Evolutionary conservation across 1,140 invertebrate species (phyloP).

Genomic region (Leguminivora glycinivorella): DNA sequence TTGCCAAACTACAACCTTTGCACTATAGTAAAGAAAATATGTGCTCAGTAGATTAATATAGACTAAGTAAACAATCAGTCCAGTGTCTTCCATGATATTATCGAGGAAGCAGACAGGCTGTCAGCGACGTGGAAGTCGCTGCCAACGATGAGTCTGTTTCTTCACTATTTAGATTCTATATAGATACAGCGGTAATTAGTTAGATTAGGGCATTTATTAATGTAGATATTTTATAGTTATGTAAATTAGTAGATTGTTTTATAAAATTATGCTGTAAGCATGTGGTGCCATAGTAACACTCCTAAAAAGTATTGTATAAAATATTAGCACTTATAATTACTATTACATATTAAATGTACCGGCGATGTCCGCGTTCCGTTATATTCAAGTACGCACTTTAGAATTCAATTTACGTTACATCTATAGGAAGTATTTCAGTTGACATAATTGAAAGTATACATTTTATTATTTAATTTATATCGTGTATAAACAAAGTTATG

Average conservation of each 20-base stretch:
- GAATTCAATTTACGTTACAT: slow-evolving; percentile 11
- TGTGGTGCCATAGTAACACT: slow-evolving; percentile 75
- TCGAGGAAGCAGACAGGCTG: slow-evolving; percentile 35
- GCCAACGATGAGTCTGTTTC: background rate
- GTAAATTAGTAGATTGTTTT: slow-evolving; percentile 45
- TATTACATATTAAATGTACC: slow-evolving; percentile 18
- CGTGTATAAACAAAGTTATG: slow-evolving; percentile 51
- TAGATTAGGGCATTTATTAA: slow-evolving; percentile 37
- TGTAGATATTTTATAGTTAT: slow-evolving; percentile 50
- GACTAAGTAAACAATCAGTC: slow-evolving; percentile 49
- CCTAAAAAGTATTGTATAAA: slow-evolving; percentile 65
- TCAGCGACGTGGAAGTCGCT: background rate
- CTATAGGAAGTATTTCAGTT: slow-evolving; percentile 28
- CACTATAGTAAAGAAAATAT: slow-evolving; percentile 1
- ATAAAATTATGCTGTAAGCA: slow-evolving; percentile 63
- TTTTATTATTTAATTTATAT: slow-evolving; percentile 48
- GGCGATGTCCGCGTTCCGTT: background rate
- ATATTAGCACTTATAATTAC: slow-evolving; percentile 41
- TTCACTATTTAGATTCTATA: background rate
- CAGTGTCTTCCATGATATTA: slow-evolving; percentile 62
- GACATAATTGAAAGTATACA: slow-evolving; percentile 36
- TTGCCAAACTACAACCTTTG: background rate
- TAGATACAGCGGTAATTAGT: slow-evolving; percentile 13
- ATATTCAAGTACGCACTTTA: slow-evolving; percentile 10
- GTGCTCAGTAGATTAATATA: slow-evolving; percentile 32